Conservation (phyloP, 2,888 invertebrate species). For the Venusia cambrica region DNA sequence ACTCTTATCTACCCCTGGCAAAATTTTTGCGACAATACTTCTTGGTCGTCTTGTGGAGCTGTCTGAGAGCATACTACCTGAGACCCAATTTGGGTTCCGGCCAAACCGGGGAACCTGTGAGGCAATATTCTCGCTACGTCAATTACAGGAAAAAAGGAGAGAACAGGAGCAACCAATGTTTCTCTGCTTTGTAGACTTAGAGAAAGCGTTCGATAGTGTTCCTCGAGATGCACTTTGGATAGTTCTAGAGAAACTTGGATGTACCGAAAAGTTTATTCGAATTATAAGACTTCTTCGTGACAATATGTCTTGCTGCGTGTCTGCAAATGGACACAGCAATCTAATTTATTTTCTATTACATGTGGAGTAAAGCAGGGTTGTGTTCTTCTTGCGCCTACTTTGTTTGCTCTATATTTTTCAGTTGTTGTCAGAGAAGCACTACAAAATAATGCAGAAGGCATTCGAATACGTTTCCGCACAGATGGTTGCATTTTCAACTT, state of each 20-base stretch:
- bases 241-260: not conserved
- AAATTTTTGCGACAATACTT: conserved; percentile 5
- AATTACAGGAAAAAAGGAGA: not conserved
- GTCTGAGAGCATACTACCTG: not conserved
- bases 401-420: conserved; percentile 1
- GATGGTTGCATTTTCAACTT: not conserved
- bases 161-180: not conserved
- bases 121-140: not conserved
- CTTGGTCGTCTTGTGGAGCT: not conserved
- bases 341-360: not conserved
- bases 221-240: not conserved
- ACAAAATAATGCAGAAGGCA: not conserved
- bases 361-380: conserved; percentile 3
- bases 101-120: not conserved
- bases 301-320: not conserved
- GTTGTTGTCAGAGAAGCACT: conserved; percentile 1
- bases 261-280: conserved; percentile 1
- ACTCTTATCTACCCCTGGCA: conserved; percentile 1
- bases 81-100: not conserved
- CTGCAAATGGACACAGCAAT: not conserved
- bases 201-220: conserved; percentile 3
- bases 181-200: conserved; percentile 1
- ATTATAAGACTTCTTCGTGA: not conserved
- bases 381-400: not conserved
- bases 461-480: not conserved